phyloP scores from a whole-genome alignment of 2,113 vertebrate species.

The Upupa epops region DNA sequence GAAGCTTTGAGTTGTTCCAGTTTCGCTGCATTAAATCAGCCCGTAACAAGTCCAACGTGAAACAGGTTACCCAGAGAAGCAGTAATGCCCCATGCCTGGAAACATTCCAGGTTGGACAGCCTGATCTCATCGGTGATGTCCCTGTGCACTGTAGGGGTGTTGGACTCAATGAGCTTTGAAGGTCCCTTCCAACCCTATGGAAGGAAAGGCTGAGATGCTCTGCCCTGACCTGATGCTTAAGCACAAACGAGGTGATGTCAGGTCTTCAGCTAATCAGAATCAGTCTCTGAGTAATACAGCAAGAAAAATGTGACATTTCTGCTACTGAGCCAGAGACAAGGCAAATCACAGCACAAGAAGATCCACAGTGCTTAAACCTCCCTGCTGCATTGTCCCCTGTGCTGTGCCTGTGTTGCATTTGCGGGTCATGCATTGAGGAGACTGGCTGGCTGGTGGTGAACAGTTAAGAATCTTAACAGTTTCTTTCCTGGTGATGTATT shows the following conservation, averaged over 20 bases:
- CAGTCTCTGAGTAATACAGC: background rate
- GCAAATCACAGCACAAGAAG: background rate
- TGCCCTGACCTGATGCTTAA: background rate
- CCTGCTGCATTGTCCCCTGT: rapidly evolving
- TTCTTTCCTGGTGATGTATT: background rate
- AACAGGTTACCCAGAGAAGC: background rate
- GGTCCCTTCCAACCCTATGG: background rate
- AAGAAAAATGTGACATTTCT: background rate
- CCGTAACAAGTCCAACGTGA: background rate
- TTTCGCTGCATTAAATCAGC: background rate
- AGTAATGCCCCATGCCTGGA: background rate
- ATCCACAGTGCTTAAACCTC: rapidly evolving
- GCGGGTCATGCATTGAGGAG: rapidly evolving
- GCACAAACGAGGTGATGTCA: background rate
- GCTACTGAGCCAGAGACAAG: background rate
- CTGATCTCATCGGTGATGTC: background rate
- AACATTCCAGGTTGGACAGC: background rate
- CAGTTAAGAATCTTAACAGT: background rate
- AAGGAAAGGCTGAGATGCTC: background rate
- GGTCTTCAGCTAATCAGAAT: background rate
- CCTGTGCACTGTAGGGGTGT: background rate
- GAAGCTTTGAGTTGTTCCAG: background rate
- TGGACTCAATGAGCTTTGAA: background rate
- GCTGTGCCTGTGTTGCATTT: background rate
- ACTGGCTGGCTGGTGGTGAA: background rate